Conservation (phyloP, 2,888 invertebrate genomes). For the Brenthis hecate region DNA sequence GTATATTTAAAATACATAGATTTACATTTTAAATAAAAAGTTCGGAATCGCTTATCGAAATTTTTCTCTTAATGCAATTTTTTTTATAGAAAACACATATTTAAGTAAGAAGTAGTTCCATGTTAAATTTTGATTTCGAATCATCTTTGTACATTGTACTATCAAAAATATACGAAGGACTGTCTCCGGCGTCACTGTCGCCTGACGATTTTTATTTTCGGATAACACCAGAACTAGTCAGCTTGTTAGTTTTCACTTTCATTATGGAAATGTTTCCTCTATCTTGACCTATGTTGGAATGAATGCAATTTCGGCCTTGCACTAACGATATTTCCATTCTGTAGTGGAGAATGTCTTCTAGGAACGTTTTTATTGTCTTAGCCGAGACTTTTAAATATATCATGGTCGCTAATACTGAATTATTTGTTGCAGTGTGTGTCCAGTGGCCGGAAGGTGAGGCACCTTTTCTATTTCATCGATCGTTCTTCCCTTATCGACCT, state of each 20-base stretch:
- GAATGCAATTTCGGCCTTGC: constrained; percentile 69
- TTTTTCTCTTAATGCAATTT: no score
- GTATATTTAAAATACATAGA: not conserved
- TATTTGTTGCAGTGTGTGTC: constrained; percentile 91
- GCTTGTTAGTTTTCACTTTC: constrained; percentile 65
- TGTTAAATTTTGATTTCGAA: no score
- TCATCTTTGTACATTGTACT: no score
- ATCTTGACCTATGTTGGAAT: constrained; percentile 66
- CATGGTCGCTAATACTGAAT: constrained; percentile 40
- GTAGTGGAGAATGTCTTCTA: constrained; percentile 75
- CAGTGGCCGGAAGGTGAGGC: constrained; percentile 95
- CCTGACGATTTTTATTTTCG: constrained; percentile 54
- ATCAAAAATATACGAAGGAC: constrained; percentile 42
- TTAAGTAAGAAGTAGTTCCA: no score
- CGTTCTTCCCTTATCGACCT: constrained; percentile 52
- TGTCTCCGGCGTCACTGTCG: constrained; percentile 67
- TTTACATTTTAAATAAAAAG: no score
- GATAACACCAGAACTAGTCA: constrained; percentile 63
- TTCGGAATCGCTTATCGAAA: no score
- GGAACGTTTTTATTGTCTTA: constrained; percentile 66
- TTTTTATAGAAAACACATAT: no score
- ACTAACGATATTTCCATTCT: constrained; percentile 65
- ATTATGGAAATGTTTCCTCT: constrained; percentile 53
- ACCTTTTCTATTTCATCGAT: constrained; percentile 44
- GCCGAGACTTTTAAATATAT: constrained; percentile 37